phyloP scores from a whole-genome alignment of 2,888 invertebrate species.

The Isotomurus palustris region DNA sequence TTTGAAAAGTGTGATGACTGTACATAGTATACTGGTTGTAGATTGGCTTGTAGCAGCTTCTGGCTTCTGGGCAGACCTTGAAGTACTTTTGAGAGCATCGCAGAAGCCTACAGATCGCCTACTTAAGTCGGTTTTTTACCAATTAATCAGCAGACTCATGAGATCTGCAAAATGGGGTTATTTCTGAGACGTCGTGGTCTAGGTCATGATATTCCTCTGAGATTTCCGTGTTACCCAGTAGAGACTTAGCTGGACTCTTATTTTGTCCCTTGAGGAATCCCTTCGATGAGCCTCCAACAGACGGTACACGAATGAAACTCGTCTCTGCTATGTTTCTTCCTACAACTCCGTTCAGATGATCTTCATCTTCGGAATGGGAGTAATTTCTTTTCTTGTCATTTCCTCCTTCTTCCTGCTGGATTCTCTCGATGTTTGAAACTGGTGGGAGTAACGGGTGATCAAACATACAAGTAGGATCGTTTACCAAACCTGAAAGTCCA shows the following conservation, averaged over 20 bases:
- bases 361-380: conserved; percentile 13
- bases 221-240: background rate
- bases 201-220: conserved; percentile 23
- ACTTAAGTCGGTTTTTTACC: background rate
- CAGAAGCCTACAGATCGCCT: too few species aligned
- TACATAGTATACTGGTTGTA: too few species aligned
- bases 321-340: conserved; percentile 35
- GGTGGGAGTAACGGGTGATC: conserved; percentile 14
- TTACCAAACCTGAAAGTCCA: background rate
- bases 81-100: too few species aligned
- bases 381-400: conserved; percentile 8
- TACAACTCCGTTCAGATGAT: conserved; percentile 25
- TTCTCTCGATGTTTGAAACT: conserved; percentile 1
- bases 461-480: conserved; percentile 3
- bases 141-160: background rate
- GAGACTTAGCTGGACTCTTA: background rate
- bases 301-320: conserved; percentile 32
- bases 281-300: background rate
- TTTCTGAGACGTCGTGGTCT: conserved; percentile 35
- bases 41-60: too few species aligned
- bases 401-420: conserved; percentile 11
- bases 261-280: background rate
- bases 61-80: too few species aligned
- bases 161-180: conserved; percentile 29
- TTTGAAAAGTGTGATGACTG: too few species aligned